These are phyloP conservation scores for Myzus persicae DNA, from an alignment of 1,140 invertebrate genomes.

Conservation along the genomic window DNA sequence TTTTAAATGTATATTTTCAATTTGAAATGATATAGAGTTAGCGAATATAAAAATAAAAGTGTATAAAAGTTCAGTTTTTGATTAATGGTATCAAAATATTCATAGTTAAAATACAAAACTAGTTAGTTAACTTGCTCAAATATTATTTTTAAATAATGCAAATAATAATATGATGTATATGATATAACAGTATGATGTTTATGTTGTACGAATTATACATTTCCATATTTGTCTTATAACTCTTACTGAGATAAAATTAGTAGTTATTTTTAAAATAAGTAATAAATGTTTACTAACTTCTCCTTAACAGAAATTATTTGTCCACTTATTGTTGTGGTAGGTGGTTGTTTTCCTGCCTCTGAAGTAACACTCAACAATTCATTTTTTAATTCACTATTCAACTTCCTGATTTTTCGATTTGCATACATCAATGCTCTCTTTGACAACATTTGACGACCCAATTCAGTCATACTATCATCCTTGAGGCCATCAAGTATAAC, in stretches of 20 bases:
- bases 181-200: no score
- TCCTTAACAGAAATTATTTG: conserved; percentile 29
- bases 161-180: neutral
- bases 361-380: neutral
- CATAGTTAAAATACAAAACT: no score
- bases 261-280: no score
- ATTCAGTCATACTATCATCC: conserved; percentile 32
- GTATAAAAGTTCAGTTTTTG: neutral
- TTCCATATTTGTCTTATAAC: neutral
- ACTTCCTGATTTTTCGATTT: conserved; percentile 30
- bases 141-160: neutral
- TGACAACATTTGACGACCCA: conserved; percentile 41
- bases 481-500: conserved; percentile 43
- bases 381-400: conserved; percentile 16
- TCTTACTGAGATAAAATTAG: neutral
- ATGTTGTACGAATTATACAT: neutral
- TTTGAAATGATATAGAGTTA: neutral
- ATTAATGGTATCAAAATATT: neutral
- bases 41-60: neutral
- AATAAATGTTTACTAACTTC: conserved; percentile 17
- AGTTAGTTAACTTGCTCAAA: neutral
- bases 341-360: neutral
- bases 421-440: conserved; percentile 41
- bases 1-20: neutral
- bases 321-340: conserved; percentile 29